Evolutionary conservation across 2,113 vertebrate species (phyloP).

Genomic region (Toxotes chatareus): DNA sequence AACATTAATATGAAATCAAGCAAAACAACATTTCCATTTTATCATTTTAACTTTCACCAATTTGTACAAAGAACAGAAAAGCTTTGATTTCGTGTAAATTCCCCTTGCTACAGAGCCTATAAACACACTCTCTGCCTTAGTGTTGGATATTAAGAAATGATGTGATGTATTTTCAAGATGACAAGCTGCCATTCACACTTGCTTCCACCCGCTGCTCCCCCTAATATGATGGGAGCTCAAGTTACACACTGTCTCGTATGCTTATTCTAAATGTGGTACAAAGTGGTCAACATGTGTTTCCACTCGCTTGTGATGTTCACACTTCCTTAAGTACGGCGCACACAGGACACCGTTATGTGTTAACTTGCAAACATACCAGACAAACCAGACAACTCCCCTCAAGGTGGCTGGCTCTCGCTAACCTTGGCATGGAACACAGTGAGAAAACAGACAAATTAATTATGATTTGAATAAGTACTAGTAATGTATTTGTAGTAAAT

Average conservation of each 20-base stretch:
- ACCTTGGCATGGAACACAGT: constrained; percentile 3
- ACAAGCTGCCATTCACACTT: constrained; percentile 54
- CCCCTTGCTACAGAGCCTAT: background rate
- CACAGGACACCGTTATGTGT: background rate
- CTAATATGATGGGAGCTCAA: constrained; percentile 30
- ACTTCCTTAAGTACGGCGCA: background rate
- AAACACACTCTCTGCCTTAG: background rate
- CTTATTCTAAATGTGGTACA: constrained; percentile 58
- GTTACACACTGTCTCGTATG: constrained; percentile 31
- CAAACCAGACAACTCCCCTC: constrained; percentile 15
- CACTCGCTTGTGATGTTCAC: constrained; percentile 6
- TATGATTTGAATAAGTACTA: background rate
- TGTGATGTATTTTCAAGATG: constrained; percentile 26
- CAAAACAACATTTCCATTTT: background rate
- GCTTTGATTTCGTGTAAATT: no score
- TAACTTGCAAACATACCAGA: constrained; percentile 40
- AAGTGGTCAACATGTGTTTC: constrained; percentile 27
- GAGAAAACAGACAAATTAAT: background rate
- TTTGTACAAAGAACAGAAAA: no score
- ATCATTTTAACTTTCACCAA: no score
- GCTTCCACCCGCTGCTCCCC: background rate
- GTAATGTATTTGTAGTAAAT: background rate
- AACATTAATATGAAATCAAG: background rate
- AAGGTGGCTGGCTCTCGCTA: constrained; percentile 31
- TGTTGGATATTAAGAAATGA: constrained; percentile 1